phyloP scores from a whole-genome alignment of 2,113 vertebrate species.

The Ondatra zibethicus region DNA sequence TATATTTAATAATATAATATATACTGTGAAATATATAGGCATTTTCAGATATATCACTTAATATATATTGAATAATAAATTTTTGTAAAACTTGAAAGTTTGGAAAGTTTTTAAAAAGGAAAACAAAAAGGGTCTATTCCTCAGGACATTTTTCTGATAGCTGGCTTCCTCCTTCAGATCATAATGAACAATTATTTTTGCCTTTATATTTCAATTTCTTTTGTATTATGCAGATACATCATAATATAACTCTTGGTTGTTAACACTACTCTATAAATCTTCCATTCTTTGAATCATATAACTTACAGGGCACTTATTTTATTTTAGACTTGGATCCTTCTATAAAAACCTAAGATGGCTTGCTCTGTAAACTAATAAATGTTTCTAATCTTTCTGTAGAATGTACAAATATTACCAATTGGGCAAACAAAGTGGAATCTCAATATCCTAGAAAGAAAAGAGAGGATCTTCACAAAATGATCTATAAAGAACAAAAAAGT shows the following conservation, averaged over 20 bases:
- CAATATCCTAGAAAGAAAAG: constrained; percentile 8
- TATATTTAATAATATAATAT: neutral
- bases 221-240: neutral
- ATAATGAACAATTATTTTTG: neutral
- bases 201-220: neutral
- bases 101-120: neutral
- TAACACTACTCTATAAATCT: neutral
- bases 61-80: neutral
- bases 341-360: neutral
- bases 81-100: neutral
- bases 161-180: neutral
- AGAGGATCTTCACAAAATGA: constrained; percentile 36
- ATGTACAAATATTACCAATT: neutral
- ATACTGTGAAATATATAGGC: neutral
- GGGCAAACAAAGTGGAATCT: neutral
- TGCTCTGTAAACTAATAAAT: neutral
- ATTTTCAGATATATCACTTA: neutral
- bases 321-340: neutral
- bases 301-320: neutral
- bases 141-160: neutral
- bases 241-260: neutral
- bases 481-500: constrained; percentile 50
- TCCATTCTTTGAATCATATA: neutral
- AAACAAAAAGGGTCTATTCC: neutral
- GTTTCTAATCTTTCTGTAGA: neutral